A percentile compares a stretch with the other conserved stretches of the same genome.
Evolutionary conservation across 64 coral and sea anemone species (phyloP).

Genomic region (Stichodactyla helianthus): DNA sequence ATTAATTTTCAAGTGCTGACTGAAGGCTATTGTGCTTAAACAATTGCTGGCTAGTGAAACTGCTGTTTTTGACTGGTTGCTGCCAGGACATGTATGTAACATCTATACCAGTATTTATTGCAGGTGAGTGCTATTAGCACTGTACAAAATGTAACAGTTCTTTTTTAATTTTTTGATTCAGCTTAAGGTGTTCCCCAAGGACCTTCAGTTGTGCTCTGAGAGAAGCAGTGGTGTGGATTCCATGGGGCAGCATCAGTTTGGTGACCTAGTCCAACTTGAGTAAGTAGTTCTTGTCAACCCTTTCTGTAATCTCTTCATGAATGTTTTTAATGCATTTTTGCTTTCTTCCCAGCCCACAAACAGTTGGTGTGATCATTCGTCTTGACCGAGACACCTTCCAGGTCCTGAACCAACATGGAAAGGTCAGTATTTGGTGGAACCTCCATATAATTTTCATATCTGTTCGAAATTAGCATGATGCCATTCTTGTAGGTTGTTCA

Average conservation of each 20-base stretch:
- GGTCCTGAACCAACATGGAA: constrained; percentile 95
- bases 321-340: neutral
- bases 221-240: constrained; percentile 99
- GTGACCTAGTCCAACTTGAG: constrained; percentile 96
- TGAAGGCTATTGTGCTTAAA: too few relatives aligned
- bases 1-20: too few relatives aligned
- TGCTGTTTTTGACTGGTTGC: too few relatives aligned
- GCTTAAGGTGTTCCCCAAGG: constrained; percentile 92
- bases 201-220: constrained; percentile 92
- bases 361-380: constrained; percentile 96
- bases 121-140: too few relatives aligned
- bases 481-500: constrained; percentile 56
- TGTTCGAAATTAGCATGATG: neutral
- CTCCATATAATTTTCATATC: neutral
- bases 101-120: too few relatives aligned
- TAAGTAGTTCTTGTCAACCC: constrained; percentile 24
- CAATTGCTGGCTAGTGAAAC: too few relatives aligned
- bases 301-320: neutral
- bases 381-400: constrained; percentile 94
- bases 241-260: constrained; percentile 98
- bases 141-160: too few relatives aligned
- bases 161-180: constrained; percentile 1
- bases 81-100: too few relatives aligned
- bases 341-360: constrained; percentile 65
- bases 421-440: neutral